phyloP scores from a whole-genome alignment of 2,888 invertebrate genomes.

The Tenthredo notha region DNA sequence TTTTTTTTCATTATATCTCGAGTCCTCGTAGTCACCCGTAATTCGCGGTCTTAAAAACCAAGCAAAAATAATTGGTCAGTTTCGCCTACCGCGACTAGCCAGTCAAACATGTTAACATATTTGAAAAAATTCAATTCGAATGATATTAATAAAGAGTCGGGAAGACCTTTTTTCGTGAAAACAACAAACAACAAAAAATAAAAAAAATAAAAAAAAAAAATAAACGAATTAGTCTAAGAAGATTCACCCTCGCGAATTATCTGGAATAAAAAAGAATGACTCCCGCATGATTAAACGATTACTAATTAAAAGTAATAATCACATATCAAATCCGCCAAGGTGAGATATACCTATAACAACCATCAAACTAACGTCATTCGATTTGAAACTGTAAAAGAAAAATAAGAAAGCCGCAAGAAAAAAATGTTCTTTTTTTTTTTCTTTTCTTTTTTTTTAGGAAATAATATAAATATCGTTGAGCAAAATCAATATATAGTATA shows the following conservation, averaged over 20 bases:
- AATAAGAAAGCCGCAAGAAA: neutral
- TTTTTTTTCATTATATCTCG: neutral
- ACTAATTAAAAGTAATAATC: neutral
- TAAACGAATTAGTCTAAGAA: neutral
- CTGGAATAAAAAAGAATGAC: slow-evolving; percentile 24
- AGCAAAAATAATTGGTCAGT: slow-evolving; percentile 60
- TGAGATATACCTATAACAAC: neutral
- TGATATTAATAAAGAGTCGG: slow-evolving; percentile 2
- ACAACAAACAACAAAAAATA: neutral
- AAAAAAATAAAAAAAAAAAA: neutral
- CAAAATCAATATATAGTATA: slow-evolving; percentile 59
- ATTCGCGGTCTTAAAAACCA: slow-evolving; percentile 64
- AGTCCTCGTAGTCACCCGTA: slow-evolving; percentile 24
- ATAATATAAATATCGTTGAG: slow-evolving; percentile 69
- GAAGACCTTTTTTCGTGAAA: neutral
- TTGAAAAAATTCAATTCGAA: slow-evolving; percentile 17
- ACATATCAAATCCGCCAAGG: slow-evolving; percentile 4
- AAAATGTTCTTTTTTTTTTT: neutral
- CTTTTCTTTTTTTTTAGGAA: slow-evolving; percentile 6
- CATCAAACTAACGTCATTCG: slow-evolving; percentile 9
- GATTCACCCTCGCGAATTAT: slow-evolving; percentile 20
- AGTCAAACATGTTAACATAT: neutral
- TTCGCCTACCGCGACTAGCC: slow-evolving; percentile 59
- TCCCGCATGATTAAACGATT: slow-evolving; percentile 1
- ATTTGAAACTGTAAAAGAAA: neutral